Evolutionary conservation across 2,888 invertebrate species (phyloP), one percentile per base, ranked within the genome.

Genomic region (Acanthosoma haemorrhoidale): DNA sequence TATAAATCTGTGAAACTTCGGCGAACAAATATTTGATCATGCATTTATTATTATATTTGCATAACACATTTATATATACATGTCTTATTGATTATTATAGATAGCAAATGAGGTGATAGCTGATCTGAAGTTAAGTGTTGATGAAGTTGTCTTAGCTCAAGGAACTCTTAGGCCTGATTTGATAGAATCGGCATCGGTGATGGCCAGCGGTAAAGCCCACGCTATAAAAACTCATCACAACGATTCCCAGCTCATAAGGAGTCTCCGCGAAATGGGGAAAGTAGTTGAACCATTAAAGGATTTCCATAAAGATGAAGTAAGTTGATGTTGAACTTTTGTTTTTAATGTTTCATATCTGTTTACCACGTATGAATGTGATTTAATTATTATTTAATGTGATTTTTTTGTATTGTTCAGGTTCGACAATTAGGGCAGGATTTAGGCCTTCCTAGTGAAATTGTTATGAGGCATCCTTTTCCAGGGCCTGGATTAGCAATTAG

Each of bases 211-310:
- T 77, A 76, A 77, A 82, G 99, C 99, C 1, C 94, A 96, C 77
- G 91, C 91, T 31, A 99, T 99, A 79, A 99, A 99, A 83, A 99
- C 99, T 29, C 99, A 99, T 81, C 99, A 99, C 84, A 99, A 99
- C 81, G 99, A 99, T 82, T 96, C 96, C 11, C 95, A 94, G 79
- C 84, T 98, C 70, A 95, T 99, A 70, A 84, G 96, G 71, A 84
- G 86, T 76, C 82, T 81, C 41, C 77, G 87, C 70, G 80, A 81
- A 29, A 77, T 83, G 78, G 76, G 96, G 11, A 85, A 94, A 68
- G 96, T 99, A 18, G 91, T 99, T 11, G 99, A 99, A 81, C 99
- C 99, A n/a, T 84, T 99, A 70, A 91, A 90, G 81, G 98, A 99
- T 83, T 99, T 99, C 80, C 99, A 99, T 81, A 99, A 99, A 83